These are phyloP conservation scores for Thalassophryne amazonica DNA, from an alignment of 2,797 vertebrate genomes.

Conservation along the genomic window DNA sequence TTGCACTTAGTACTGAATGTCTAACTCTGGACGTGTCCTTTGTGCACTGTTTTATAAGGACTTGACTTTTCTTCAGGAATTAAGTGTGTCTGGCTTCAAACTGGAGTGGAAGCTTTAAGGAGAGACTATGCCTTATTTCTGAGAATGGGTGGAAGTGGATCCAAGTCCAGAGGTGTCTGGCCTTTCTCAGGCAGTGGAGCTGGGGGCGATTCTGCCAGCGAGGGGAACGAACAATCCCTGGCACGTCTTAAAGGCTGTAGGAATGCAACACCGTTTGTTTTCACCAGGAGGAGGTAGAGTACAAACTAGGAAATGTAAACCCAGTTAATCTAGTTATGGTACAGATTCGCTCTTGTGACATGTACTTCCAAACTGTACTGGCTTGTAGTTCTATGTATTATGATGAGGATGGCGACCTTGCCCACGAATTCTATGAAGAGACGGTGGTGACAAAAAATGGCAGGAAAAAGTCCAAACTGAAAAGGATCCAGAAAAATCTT, in stretches of 20 bases:
- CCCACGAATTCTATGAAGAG: slow-evolving; percentile 98
- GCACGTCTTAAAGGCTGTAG: slow-evolving; percentile 80
- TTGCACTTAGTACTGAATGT: neutral
- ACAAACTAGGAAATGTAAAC: neutral
- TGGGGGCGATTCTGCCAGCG: slow-evolving; percentile 69
- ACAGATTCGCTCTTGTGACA: neutral
- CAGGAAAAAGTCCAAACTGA: slow-evolving; percentile 93
- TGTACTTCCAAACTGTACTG: neutral
- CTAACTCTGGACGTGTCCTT: neutral
- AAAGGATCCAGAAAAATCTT: slow-evolving; percentile 94
- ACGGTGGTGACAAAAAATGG: slow-evolving; percentile 96
- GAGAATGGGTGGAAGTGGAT: slow-evolving; percentile 92
- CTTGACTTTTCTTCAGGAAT: slow-evolving; percentile 7
- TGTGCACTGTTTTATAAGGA: slow-evolving; percentile 40
- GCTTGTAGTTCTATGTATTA: slow-evolving; percentile 90
- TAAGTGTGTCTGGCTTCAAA: slow-evolving; percentile 28
- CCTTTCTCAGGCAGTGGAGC: slow-evolving; percentile 83
- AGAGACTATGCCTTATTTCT: slow-evolving; percentile 74
- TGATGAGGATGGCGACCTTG: slow-evolving; percentile 97
- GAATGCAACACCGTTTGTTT: slow-evolving; percentile 88
- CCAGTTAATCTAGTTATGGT: neutral
- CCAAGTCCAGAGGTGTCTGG: slow-evolving; percentile 90
- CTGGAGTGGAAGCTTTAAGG: slow-evolving; percentile 26
- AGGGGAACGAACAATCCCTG: slow-evolving; percentile 84
- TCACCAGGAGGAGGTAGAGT: slow-evolving; percentile 89